These are phyloP conservation scores for Protobothrops flavoviridis DNA, from an alignment of 2,113 vertebrate genomes.

Conservation along the genomic window DNA sequence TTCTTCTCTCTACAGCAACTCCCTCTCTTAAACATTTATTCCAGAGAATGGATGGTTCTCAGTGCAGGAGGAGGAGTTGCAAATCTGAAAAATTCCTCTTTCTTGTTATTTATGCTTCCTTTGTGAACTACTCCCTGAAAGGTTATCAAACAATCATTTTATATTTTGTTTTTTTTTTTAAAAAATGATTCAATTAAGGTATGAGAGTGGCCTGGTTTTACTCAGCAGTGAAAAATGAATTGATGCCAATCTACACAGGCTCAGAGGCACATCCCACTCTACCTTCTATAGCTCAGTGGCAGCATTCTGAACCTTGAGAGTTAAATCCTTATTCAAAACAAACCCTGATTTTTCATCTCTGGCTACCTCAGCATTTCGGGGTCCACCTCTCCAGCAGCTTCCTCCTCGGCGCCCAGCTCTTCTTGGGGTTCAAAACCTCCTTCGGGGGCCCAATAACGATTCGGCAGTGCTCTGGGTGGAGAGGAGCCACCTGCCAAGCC, in stretches of 20 bases:
- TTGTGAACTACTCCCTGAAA: not conserved
- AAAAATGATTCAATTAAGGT: not conserved
- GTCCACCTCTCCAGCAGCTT: constrained; percentile 23
- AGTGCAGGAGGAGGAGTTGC: not conserved
- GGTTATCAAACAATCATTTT: not conserved
- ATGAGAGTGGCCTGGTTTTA: not conserved
- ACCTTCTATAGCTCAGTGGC: not conserved
- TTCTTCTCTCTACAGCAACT: not conserved
- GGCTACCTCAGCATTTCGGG: constrained; percentile 24
- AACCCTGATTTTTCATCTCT: not conserved
- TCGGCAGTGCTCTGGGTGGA: not conserved
- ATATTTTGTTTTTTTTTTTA: not conserved
- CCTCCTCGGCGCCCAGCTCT: constrained; percentile 12
- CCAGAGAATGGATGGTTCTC: not conserved
- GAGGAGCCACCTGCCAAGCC: constrained; percentile 33
- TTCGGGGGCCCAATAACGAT: constrained; percentile 11
- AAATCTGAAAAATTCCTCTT: not conserved
- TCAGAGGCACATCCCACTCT: not conserved
- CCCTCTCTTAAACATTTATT: not conserved
- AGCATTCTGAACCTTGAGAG: not conserved
- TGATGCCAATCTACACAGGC: not conserved
- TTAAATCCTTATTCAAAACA: not conserved
- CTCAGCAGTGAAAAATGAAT: not conserved
- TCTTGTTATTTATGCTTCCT: not conserved
- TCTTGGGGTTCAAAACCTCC: constrained; percentile 21